Percentiles rank a stretch among this genome's conserved stretches.
Conservation (phyloP, 2,797 vertebrate species). For the Lepilemur ruficaudatus region DNA sequence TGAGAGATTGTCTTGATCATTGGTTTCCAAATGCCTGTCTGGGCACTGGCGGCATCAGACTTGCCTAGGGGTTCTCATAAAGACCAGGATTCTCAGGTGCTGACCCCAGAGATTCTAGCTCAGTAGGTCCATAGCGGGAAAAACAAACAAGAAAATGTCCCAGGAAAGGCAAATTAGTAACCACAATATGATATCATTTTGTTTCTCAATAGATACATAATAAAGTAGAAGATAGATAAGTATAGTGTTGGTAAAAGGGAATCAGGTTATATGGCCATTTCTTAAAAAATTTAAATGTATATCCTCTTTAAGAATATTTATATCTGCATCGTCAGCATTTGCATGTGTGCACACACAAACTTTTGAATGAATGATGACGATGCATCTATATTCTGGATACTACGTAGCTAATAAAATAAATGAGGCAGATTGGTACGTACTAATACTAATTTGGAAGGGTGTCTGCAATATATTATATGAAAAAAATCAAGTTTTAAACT, state of each 20-base stretch:
- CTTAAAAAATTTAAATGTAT: conserved; percentile 18
- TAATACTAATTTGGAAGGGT: not conserved
- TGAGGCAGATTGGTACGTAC: not conserved
- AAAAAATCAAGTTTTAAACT: conserved; percentile 24
- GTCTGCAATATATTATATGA: not conserved
- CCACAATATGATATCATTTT: not conserved
- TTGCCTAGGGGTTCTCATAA: not conserved
- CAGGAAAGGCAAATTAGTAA: not conserved
- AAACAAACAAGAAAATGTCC: not conserved
- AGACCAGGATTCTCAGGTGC: not conserved
- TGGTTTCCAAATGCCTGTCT: not conserved
- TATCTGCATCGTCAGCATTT: not conserved
- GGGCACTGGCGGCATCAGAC: not conserved
- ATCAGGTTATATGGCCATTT: not conserved
- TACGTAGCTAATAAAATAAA: not conserved
- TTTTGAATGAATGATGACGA: not conserved
- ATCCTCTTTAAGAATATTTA: not conserved
- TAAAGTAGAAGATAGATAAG: not conserved
- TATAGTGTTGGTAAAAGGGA: not conserved
- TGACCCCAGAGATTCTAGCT: not conserved
- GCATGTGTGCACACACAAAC: not conserved
- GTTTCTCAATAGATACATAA: not conserved
- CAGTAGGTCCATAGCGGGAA: not conserved
- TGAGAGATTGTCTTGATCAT: not conserved
- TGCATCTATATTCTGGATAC: not conserved